Percentiles rank a stretch among this genome's conserved stretches.
Evolutionary conservation across 2,888 invertebrate genomes (phyloP).

Genomic region (Cyaniris semiargus): DNA sequence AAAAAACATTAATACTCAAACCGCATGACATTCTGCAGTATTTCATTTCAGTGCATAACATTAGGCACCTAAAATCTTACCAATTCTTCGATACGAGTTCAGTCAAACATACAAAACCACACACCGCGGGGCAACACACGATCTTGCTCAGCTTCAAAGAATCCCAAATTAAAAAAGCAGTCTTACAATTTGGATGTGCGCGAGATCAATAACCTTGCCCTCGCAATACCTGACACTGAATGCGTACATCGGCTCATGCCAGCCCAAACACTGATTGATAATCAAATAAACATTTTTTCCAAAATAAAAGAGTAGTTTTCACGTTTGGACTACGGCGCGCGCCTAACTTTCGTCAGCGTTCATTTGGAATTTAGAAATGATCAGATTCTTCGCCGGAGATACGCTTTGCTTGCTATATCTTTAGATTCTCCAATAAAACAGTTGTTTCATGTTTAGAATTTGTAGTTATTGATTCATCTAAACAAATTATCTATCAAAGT

Average conservation of each 20-base stretch:
- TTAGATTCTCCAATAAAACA: neutral
- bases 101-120: neutral
- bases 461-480: neutral
- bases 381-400: too few relatives aligned
- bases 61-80: neutral
- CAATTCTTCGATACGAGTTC: neutral
- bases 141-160: conserved; percentile 17
- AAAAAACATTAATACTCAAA: too few relatives aligned
- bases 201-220: conserved; percentile 66
- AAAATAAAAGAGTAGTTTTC: conserved; percentile 50
- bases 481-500: neutral
- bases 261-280: conserved; percentile 57
- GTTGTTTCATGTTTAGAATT: neutral
- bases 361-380: conserved; percentile 3
- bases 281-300: conserved; percentile 57
- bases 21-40: neutral
- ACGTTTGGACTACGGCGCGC: neutral
- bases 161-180: conserved; percentile 17
- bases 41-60: neutral
- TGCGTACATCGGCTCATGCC: conserved; percentile 50
- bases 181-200: conserved; percentile 49
- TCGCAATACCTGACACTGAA: conserved; percentile 62
- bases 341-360: neutral
- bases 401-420: neutral
- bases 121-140: conserved; percentile 13